phyloP scores from a whole-genome alignment of 2,888 invertebrate species.

The Sinodicranocentrus sp. region DNA sequence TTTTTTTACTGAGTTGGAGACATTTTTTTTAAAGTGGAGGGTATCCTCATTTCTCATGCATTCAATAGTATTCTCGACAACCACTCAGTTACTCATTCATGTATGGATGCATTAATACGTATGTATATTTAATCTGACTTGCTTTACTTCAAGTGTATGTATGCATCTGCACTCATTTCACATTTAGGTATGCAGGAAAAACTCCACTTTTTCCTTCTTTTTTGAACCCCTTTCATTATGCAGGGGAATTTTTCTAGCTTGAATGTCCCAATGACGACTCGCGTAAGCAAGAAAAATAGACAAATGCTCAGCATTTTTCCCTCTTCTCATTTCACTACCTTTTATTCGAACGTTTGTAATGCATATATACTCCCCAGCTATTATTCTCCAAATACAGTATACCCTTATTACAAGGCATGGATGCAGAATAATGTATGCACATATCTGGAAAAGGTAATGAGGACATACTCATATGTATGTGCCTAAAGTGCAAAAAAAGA shows the following conservation, averaged over 20 bases:
- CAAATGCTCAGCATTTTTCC: background rate
- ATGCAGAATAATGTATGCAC: constrained; percentile 16
- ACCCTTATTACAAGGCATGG: background rate
- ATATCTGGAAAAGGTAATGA: constrained; percentile 41
- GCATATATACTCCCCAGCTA: background rate
- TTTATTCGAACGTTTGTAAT: background rate
- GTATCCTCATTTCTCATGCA: too few species aligned
- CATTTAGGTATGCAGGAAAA: too few species aligned
- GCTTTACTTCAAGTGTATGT: background rate
- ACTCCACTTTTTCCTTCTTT: too few species aligned
- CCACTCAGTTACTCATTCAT: background rate
- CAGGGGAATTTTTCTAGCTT: background rate
- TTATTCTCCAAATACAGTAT: background rate
- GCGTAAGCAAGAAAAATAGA: background rate
- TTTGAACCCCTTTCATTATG: background rate
- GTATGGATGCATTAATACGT: background rate
- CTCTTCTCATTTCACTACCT: background rate
- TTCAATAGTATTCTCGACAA: background rate
- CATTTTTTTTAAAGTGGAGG: too few species aligned
- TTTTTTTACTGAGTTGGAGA: too few species aligned
- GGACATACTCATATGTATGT: constrained; percentile 31
- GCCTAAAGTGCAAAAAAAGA: background rate
- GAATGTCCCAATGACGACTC: background rate
- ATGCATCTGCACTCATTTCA: background rate
- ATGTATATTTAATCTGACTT: background rate